Evolutionary conservation across 2,888 invertebrate genomes (phyloP).

Genomic region (Epirrhoe tristata): DNA sequence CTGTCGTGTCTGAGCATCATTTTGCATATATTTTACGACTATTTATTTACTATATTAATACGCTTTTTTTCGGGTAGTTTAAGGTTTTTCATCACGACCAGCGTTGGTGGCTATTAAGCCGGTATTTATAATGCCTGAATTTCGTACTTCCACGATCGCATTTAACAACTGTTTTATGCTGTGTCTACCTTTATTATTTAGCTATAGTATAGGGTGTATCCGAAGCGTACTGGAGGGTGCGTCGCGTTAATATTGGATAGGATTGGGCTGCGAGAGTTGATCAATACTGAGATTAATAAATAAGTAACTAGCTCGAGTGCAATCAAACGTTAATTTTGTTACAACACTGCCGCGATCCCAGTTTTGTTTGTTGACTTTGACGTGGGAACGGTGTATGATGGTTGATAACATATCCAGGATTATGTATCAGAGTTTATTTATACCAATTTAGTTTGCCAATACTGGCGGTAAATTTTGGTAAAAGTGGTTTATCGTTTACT

Average conservation of each 20-base stretch:
- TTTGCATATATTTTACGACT: conserved; percentile 23
- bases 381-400: neutral
- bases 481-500: neutral
- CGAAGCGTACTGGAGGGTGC: conserved; percentile 35
- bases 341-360: conserved; percentile 24
- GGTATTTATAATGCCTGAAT: conserved; percentile 8
- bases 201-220: conserved; percentile 27
- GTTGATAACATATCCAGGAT: neutral
- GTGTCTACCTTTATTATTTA: conserved; percentile 4
- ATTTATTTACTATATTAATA: conserved; percentile 21
- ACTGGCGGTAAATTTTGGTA: neutral
- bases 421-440: neutral
- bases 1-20: conserved; percentile 23
- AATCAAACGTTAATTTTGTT: conserved; percentile 38
- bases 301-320: conserved; percentile 38
- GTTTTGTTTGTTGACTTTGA: conserved; percentile 24
- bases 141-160: conserved; percentile 3
- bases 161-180: conserved; percentile 17
- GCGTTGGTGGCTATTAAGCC: neutral
- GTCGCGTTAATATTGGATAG: conserved; percentile 48
- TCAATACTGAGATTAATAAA: conserved; percentile 45
- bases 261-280: conserved; percentile 37
- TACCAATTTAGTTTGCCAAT: neutral
- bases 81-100: conserved; percentile 12
- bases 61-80: conserved; percentile 9